Conservation (phyloP, 1,140 invertebrate species). For the Eulimnadia texana region DNA sequence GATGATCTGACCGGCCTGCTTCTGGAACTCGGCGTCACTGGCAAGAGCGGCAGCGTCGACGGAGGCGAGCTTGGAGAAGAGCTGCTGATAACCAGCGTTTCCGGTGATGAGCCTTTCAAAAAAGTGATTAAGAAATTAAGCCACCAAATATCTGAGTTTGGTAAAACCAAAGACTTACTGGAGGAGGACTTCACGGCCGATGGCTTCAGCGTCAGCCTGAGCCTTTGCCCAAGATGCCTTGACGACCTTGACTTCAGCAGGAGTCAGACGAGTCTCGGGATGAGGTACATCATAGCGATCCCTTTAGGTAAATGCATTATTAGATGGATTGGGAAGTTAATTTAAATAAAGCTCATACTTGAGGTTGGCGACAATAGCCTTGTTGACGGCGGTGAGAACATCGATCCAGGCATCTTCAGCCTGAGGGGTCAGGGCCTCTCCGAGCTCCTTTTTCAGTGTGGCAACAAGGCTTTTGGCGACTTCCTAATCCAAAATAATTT, state of each 20-base stretch:
- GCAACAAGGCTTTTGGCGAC: constrained; percentile 25
- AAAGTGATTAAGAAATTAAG: not conserved
- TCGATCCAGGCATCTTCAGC: constrained; percentile 35
- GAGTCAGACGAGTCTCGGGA: constrained; percentile 2
- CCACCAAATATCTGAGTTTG: not conserved
- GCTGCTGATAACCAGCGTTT: constrained; percentile 41
- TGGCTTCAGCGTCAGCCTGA: not conserved
- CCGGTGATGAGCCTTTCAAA: constrained; percentile 31
- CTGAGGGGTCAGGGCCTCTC: constrained; percentile 29
- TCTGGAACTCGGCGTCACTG: constrained; percentile 44
- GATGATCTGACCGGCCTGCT: constrained; percentile 35
- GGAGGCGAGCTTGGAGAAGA: constrained; percentile 42
- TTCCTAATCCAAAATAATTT: not conserved
- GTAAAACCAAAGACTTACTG: not conserved
- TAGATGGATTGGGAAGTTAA: too few species aligned
- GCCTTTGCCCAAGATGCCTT: not conserved
- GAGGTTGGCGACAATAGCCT: constrained; percentile 13
- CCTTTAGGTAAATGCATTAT: not conserved
- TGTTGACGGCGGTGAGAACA: constrained; percentile 27
- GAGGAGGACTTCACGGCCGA: not conserved
- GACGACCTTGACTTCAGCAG: not conserved
- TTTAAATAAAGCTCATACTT: constrained; percentile 7
- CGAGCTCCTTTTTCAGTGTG: constrained; percentile 29
- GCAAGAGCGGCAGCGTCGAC: constrained; percentile 38
- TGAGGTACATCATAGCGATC: not conserved